Evolutionary conservation across 2,888 invertebrate genomes (phyloP).

Genomic region (Tenthredo mesomela): DNA sequence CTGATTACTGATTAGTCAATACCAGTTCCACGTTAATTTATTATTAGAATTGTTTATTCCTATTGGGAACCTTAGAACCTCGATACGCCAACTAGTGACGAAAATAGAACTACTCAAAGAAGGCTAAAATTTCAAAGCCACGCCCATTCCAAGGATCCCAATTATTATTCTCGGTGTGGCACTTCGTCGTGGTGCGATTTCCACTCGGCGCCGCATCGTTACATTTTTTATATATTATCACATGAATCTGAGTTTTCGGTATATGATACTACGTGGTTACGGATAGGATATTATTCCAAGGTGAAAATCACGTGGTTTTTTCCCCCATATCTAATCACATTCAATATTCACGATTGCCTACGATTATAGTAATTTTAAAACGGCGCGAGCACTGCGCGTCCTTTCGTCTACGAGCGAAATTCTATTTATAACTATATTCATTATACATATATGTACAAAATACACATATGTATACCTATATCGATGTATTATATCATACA

Average conservation of each 20-base stretch:
- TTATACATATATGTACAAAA: neutral
- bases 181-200: neutral
- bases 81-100: no score
- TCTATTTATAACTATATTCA: neutral
- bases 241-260: neutral
- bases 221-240: neutral
- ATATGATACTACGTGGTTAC: neutral
- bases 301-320: neutral
- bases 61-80: no score
- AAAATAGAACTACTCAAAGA: no score
- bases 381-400: neutral
- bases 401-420: neutral
- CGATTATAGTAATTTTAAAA: neutral
- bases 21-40: constrained; percentile 75
- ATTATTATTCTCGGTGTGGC: constrained; percentile 57
- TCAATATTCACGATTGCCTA: neutral
- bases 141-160: no score
- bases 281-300: neutral
- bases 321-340: neutral
- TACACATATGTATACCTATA: neutral
- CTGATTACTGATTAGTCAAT: constrained; percentile 72
- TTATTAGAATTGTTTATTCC: constrained; percentile 72
- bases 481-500: neutral
- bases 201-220: neutral
- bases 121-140: no score